A percentile compares a stretch with the other conserved stretches of the same genome.
These are phyloP conservation scores for Dyspetes luteomarginatus DNA, from an alignment of 2,888 invertebrate species.

Conservation along the genomic window DNA sequence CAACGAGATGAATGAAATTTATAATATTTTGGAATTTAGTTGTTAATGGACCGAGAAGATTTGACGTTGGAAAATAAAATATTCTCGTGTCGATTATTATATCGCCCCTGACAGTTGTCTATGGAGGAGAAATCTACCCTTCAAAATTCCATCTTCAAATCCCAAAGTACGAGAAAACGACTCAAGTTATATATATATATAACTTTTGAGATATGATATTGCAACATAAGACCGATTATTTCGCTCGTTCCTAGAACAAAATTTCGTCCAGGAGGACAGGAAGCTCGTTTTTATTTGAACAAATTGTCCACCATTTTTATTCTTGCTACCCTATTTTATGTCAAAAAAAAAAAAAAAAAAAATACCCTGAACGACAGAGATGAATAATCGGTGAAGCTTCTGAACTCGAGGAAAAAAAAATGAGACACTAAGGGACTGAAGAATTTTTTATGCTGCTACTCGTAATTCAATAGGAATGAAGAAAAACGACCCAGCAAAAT, in stretches of 20 bases:
- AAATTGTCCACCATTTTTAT: no score
- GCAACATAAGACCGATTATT: no score
- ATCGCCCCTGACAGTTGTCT: neutral
- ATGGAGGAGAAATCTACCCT: neutral
- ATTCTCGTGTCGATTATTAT: neutral
- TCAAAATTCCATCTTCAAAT: neutral
- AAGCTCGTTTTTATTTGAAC: neutral
- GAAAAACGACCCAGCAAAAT: no score
- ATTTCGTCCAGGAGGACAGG: neutral
- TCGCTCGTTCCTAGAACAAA: neutral
- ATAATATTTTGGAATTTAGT: neutral
- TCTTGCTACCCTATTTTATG: conserved; percentile 68
- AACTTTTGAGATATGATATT: no score
- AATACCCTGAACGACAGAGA: no score
- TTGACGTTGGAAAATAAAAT: neutral
- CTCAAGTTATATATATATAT: no score
- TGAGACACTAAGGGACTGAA: no score
- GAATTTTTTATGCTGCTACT: no score
- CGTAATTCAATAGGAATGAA: no score
- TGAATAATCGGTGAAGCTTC: no score
- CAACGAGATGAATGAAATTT: neutral
- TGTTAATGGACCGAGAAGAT: neutral
- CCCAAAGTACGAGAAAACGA: neutral
- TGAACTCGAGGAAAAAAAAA: no score
- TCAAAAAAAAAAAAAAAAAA: no score